Base-by-base conservation (phyloP, 2,888 invertebrate species). In the Noctua fimbriata region DNA sequence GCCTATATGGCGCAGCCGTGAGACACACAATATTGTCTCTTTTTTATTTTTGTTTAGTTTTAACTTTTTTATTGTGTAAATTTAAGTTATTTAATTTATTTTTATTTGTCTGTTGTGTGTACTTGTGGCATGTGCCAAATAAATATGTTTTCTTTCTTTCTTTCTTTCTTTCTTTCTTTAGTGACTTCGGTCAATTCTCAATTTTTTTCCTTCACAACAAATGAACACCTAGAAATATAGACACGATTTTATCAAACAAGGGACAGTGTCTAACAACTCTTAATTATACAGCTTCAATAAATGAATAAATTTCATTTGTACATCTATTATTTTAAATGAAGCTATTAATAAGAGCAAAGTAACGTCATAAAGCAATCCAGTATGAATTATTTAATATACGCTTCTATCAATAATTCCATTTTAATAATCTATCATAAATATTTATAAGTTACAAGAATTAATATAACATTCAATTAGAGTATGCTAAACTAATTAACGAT, bases 321-420 rank as follows among this genome's bases (percentile, higher is more conserved):
- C 41, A 66, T 47, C 49, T 12, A 71, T 28, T 52, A 41, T 7
- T 73, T 9, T 12, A 49, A 58, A n/a, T 71, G 5, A 49, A 2
- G 7, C 21, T 52, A 44, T 65, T 6, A 65, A 73, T 72, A 52
- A 44, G 9, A 28, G 32, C n/a, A n/a, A 52, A 52, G 16, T 18
- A 24, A 24, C 32, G 32, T 41, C 16, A 10, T 67, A 18, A 55
- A 47, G 32, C 2, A 18, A n/a, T 5, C 18, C 16, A 2, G 52
- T 52, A 75, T 60, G 49, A 69, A 81, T 60, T 16, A 81, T n/a
- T 82, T 5, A 36, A 47, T 55, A 55, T 28, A 28, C 14, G 36
- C 47, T 52, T 60, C n/a, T 65, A 75, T 82, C 12, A 18, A 76
- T n/a, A 24, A 41, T 69, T 81, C 9, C 28, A 55, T 65, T 63